Percentiles rank a stretch among this genome's conserved stretches.
phyloP scores from a whole-genome alignment of 2,888 invertebrate genomes.

The Galerucella pusilla region DNA sequence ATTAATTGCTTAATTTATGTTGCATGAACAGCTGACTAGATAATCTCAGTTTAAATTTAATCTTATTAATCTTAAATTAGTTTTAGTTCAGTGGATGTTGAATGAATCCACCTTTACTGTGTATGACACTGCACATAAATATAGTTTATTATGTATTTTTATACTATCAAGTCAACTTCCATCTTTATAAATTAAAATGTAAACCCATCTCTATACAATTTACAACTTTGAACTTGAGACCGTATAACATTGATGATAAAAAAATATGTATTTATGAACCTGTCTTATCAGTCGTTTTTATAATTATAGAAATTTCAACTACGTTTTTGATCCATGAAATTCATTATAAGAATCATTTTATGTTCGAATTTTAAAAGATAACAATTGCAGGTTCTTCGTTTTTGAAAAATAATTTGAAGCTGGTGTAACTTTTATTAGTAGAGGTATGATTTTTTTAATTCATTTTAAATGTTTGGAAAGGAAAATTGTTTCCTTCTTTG shows the following conservation, averaged over 20 bases:
- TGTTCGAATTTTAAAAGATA: constrained; percentile 10
- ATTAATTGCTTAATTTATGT: no score
- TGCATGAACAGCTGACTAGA: no score
- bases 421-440: not conserved
- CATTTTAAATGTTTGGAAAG: not conserved
- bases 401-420: not conserved
- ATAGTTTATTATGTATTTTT: no score
- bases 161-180: not conserved
- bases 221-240: constrained; percentile 20
- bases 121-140: no score
- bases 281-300: constrained; percentile 13
- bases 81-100: no score
- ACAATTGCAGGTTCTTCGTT: not conserved
- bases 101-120: no score
- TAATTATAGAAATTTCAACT: not conserved
- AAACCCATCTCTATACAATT: no score
- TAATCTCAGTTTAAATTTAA: no score
- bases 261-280: constrained; percentile 3
- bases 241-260: not conserved
- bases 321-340: not conserved
- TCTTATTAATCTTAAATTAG: no score
- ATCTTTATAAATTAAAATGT: not conserved
- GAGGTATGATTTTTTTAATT: not conserved
- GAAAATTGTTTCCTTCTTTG: no score
- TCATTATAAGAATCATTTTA: not conserved